A percentile compares a stretch with the other conserved stretches of the same genome.
Conservation (phyloP, 1,140 invertebrate genomes). For the Pseudomyrmex sp. region DNA sequence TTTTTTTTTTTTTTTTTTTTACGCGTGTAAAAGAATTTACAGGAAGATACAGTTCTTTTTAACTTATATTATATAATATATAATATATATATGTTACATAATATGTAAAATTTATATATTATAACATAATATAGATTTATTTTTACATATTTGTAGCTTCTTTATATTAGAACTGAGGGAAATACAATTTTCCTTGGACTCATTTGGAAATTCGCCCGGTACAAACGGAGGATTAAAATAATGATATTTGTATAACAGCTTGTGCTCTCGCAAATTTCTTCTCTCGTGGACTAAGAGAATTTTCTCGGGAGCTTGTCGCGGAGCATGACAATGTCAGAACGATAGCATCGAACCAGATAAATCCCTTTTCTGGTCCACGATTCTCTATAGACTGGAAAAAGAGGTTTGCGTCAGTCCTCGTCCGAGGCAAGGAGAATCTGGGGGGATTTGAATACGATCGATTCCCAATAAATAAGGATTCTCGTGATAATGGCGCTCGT, state of each 20-base stretch:
- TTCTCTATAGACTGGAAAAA: constrained; percentile 54
- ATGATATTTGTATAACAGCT: not conserved
- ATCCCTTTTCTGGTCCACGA: constrained; percentile 65
- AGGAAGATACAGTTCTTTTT: no score
- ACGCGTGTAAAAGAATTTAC: no score
- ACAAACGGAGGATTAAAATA: not conserved
- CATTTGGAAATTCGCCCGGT: no score
- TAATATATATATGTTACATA: no score
- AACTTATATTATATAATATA: no score
- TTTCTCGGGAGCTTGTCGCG: not conserved
- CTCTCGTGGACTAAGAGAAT: constrained; percentile 5
- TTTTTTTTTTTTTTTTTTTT: no score
- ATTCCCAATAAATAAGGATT: constrained; percentile 81
- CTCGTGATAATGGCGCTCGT: constrained; percentile 77
- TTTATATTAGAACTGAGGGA: no score
- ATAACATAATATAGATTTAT: no score
- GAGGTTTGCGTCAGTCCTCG: constrained; percentile 61
- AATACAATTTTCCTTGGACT: not conserved
- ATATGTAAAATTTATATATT: no score
- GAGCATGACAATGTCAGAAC: constrained; percentile 19
- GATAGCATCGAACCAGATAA: constrained; percentile 60
- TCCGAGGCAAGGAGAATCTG: constrained; percentile 28
- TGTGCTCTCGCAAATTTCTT: not conserved
- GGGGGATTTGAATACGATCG: constrained; percentile 80
- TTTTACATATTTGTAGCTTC: no score